A percentile compares a stretch with the other conserved stretches of the same genome.
phyloP scores from a whole-genome alignment of 1,140 invertebrate species.

The Drosophila nasuta region DNA sequence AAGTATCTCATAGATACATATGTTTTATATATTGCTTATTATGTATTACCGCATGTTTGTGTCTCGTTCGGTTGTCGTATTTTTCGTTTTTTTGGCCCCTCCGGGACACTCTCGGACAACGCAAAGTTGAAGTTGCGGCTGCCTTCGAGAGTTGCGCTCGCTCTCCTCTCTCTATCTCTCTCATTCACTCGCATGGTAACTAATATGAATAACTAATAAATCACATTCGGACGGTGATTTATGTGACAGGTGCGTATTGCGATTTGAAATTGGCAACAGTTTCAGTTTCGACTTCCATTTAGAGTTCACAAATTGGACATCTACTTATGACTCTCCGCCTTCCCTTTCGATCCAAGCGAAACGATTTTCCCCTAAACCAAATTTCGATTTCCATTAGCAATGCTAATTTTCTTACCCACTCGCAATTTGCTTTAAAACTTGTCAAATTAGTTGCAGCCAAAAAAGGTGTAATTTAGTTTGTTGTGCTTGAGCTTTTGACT shows the following conservation, averaged over 20 bases:
- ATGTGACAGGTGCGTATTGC: conserved; percentile 82
- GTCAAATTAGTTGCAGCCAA: conserved; percentile 41
- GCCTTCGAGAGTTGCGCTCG: conserved; percentile 42
- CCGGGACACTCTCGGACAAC: conserved; percentile 49
- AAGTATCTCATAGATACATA: conserved; percentile 74
- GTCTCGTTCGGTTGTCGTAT: conserved; percentile 19
- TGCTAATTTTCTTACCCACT: conserved; percentile 51
- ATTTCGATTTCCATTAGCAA: conserved; percentile 33
- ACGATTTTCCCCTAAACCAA: neutral
- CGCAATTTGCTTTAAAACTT: conserved; percentile 62
- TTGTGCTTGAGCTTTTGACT: conserved; percentile 19
- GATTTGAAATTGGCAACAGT: conserved; percentile 82
- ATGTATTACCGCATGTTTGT: conserved; percentile 73
- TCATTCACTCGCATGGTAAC: conserved; percentile 48
- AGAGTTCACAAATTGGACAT: conserved; percentile 65
- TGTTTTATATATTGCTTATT: conserved; percentile 75
- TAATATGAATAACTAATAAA: conserved; percentile 83
- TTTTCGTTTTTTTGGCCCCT: conserved; percentile 38
- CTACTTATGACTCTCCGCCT: conserved; percentile 37
- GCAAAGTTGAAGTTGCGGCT: conserved; percentile 24
- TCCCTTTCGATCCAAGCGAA: neutral
- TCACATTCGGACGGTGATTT: conserved; percentile 79
- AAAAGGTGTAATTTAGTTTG: conserved; percentile 15
- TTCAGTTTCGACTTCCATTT: conserved; percentile 61
- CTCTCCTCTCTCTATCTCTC: neutral